Percentiles rank a stretch among this genome's conserved stretches.
These are phyloP conservation scores for Anthophora plumipes DNA, from an alignment of 2,888 invertebrate species.

Conservation along the genomic window DNA sequence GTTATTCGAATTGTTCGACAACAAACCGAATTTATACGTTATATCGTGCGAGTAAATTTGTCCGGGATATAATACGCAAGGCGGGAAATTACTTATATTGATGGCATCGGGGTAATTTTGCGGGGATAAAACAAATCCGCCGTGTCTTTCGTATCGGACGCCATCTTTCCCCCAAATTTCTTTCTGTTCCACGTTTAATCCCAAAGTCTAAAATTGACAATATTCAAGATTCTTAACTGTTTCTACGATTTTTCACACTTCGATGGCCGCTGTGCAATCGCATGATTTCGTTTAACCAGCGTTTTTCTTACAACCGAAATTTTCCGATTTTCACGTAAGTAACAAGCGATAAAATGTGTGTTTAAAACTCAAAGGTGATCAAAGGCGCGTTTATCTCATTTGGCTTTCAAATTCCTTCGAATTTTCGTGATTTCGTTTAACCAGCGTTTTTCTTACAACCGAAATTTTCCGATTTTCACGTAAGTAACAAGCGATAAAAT, in stretches of 20 bases:
- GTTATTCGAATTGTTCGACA: constrained; percentile 8
- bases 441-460: too few relatives aligned
- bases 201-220: constrained; percentile 4
- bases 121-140: constrained; percentile 86
- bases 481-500: too few relatives aligned
- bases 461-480: too few relatives aligned
- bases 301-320: too few relatives aligned
- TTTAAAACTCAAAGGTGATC: too few relatives aligned
- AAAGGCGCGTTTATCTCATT: too few relatives aligned
- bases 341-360: too few relatives aligned
- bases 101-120: constrained; percentile 87
- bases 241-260: accelerated
- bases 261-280: too few relatives aligned
- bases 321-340: too few relatives aligned
- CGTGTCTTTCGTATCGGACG: constrained; percentile 85
- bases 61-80: constrained; percentile 83
- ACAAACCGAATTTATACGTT: constrained; percentile 83
- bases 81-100: constrained; percentile 83
- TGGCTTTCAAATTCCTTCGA: too few relatives aligned
- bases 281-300: too few relatives aligned
- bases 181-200: not conserved
- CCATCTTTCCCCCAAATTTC: constrained; percentile 83
- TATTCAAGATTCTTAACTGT: not conserved
- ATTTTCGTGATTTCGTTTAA: too few relatives aligned
- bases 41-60: constrained; percentile 84